Evolutionary conservation across 2,113 vertebrate species (phyloP).

Genomic region (Siniperca chuatsi): DNA sequence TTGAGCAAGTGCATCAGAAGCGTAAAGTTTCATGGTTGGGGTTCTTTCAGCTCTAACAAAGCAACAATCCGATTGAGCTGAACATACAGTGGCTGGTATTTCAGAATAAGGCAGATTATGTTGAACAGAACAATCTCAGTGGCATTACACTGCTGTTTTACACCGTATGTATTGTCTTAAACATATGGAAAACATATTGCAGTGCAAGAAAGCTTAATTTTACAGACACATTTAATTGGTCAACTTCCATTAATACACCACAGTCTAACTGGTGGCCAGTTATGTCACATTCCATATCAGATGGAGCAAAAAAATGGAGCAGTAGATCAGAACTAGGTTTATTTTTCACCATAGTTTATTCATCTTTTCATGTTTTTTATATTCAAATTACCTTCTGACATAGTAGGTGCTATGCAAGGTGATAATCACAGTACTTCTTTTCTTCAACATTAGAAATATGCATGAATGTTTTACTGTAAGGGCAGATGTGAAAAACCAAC

Average conservation of each 20-base stretch:
- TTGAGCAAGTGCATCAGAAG: slow-evolving; percentile 8
- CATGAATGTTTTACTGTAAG: slow-evolving; percentile 35
- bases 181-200: slow-evolving; percentile 28
- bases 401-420: slow-evolving; percentile 50
- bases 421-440: not conserved
- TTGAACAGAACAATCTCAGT: slow-evolving; percentile 7
- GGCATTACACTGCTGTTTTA: slow-evolving; percentile 3
- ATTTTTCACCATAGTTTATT: slow-evolving; percentile 13
- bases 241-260: slow-evolving; percentile 29
- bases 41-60: slow-evolving; percentile 1
- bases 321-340: not conserved
- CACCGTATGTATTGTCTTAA: slow-evolving; percentile 61
- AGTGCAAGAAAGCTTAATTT: slow-evolving; percentile 35
- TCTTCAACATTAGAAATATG: slow-evolving; percentile 29
- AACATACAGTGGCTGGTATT: slow-evolving; percentile 6
- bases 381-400: slow-evolving; percentile 31
- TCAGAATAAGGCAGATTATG: not conserved
- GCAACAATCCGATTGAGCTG: not conserved
- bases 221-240: slow-evolving; percentile 13
- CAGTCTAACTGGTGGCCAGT: slow-evolving; percentile 59
- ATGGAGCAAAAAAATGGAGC: slow-evolving; percentile 48
- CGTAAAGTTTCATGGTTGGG: slow-evolving; percentile 2
- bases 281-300: slow-evolving; percentile 75
- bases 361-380: slow-evolving; percentile 33
- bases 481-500: slow-evolving; percentile 37